Percentiles rank a stretch among this genome's conserved stretches.
Evolutionary conservation across 2,888 invertebrate species (phyloP).

Genomic region (Archaeoteleia sp.): DNA sequence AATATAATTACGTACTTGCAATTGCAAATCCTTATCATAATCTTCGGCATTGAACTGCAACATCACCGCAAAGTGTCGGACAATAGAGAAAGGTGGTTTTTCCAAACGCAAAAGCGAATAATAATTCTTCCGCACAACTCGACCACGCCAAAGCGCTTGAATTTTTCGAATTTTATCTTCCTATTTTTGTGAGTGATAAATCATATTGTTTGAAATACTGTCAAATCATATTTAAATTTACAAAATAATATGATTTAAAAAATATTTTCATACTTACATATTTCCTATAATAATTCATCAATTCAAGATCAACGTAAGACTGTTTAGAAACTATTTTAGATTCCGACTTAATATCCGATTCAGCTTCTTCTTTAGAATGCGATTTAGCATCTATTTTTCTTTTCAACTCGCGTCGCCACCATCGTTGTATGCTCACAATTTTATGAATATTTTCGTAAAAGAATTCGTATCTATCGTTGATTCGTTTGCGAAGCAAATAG

Average conservation of each 20-base stretch:
- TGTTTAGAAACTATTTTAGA: constrained; percentile 2
- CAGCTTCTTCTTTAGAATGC: not conserved
- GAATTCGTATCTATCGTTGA: constrained; percentile 74
- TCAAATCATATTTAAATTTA: no score
- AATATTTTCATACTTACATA: no score
- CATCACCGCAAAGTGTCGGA: constrained; percentile 82
- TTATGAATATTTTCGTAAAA: constrained; percentile 74
- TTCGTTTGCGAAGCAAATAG: constrained; percentile 77
- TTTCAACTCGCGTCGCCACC: constrained; percentile 79
- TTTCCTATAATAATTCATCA: no score
- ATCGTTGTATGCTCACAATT: constrained; percentile 78
- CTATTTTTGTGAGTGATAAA: no score
- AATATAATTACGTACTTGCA: constrained; percentile 76
- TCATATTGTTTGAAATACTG: no score
- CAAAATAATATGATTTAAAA: no score
- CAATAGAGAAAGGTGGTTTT: constrained; percentile 79
- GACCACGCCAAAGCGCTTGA: constrained; percentile 82
- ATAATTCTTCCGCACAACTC: constrained; percentile 80
- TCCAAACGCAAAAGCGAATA: constrained; percentile 78
- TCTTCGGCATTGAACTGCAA: constrained; percentile 83
- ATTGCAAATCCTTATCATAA: constrained; percentile 82
- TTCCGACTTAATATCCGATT: constrained; percentile 4
- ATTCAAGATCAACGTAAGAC: no score
- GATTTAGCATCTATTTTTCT: constrained; percentile 72
- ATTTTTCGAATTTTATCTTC: constrained; percentile 79